A percentile compares a stretch with the other conserved stretches of the same genome.
Evolutionary conservation across 2,888 invertebrate genomes (phyloP).

Genomic region (Melieria omissa): DNA sequence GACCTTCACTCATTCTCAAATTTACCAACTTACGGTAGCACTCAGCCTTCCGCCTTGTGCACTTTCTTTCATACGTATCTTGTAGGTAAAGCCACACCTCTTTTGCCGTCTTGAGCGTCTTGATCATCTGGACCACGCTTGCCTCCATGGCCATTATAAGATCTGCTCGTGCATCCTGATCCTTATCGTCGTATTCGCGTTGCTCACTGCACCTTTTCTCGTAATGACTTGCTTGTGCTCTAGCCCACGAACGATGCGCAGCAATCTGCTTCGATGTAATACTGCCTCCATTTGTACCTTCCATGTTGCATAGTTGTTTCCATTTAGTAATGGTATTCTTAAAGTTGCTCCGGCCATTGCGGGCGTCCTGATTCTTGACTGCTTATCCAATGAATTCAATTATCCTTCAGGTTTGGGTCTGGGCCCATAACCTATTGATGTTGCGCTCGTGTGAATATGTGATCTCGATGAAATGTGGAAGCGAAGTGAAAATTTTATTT

Average conservation of each 20-base stretch:
- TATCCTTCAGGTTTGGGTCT: neutral
- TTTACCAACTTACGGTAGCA: too few relatives aligned
- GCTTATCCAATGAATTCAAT: neutral
- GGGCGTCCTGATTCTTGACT: neutral
- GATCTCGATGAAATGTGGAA: too few relatives aligned
- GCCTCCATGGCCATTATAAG: constrained; percentile 31
- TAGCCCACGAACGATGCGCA: constrained; percentile 16
- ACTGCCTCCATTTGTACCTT: constrained; percentile 33
- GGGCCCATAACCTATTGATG: neutral
- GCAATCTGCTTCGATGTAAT: constrained; percentile 23
- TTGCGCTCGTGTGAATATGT: too few relatives aligned
- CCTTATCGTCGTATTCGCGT: constrained; percentile 30
- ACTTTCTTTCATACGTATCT: constrained; percentile 37
- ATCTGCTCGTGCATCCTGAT: constrained; percentile 32
- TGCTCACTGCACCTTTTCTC: neutral
- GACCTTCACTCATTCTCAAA: too few relatives aligned
- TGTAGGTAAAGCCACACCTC: constrained; percentile 34
- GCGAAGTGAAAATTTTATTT: too few relatives aligned
- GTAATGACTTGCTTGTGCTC: constrained; percentile 9
- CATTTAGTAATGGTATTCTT: too few relatives aligned
- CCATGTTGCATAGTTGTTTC: constrained; percentile 14
- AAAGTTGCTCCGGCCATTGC: neutral
- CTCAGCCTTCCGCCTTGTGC: too few relatives aligned
- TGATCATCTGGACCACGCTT: constrained; percentile 28
- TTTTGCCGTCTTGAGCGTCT: constrained; percentile 31